Evolutionary conservation across 2,888 invertebrate genomes (phyloP).

Genomic region (Epinotia ramella): DNA sequence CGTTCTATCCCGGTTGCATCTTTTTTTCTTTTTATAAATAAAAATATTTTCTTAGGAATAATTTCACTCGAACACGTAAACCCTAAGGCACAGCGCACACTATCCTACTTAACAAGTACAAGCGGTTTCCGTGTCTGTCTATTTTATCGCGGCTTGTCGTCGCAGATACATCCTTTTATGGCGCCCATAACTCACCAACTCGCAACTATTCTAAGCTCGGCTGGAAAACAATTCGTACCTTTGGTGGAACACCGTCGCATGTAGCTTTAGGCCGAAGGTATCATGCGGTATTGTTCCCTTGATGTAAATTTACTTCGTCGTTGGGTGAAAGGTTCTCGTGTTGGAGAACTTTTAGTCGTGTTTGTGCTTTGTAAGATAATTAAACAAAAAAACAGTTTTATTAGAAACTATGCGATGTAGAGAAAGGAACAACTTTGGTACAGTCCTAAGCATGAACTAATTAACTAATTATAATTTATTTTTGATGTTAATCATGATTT

Average conservation of each 20-base stretch:
- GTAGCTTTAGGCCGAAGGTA: conserved; percentile 24
- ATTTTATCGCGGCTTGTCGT: conserved; percentile 70
- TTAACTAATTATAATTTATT: no score
- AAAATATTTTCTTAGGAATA: neutral
- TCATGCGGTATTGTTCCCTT: conserved; percentile 7
- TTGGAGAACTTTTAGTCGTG: conserved; percentile 21
- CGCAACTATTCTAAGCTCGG: conserved; percentile 63
- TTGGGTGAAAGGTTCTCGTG: conserved; percentile 28
- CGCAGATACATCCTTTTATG: conserved; percentile 73
- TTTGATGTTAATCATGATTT: no score
- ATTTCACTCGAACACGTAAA: conserved; percentile 14
- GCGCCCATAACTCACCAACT: conserved; percentile 67
- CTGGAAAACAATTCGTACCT: conserved; percentile 47
- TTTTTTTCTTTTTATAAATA: no score
- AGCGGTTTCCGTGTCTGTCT: conserved; percentile 67
- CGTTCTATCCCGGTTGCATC: no score
- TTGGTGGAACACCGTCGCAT: conserved; percentile 50
- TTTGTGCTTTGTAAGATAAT: conserved; percentile 20
- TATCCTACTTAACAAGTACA: conserved; percentile 49
- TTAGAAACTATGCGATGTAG: conserved; percentile 1
- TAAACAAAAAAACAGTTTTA: conserved; percentile 12
- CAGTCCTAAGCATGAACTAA: neutral
- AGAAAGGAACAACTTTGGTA: neutral
- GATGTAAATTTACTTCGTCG: conserved; percentile 4
- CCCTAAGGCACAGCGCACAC: conserved; percentile 32